Evolutionary conservation across 2,888 invertebrate species (phyloP).

Genomic region (Leptinotarsa tumamoca): DNA sequence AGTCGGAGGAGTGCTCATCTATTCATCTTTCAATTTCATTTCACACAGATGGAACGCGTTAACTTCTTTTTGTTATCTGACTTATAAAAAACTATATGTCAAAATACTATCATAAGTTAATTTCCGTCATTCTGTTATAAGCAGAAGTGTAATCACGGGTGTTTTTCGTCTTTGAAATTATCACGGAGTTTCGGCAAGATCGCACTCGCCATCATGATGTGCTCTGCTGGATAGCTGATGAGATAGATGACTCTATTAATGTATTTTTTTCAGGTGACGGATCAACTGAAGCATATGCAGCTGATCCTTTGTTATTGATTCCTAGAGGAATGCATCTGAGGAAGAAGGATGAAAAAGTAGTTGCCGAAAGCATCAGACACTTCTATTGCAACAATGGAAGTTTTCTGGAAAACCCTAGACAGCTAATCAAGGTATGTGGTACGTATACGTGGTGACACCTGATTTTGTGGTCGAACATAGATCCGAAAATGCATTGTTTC

Average conservation of each 20-base stretch:
- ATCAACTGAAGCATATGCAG: constrained; percentile 27
- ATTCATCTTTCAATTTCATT: no score
- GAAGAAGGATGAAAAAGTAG: constrained; percentile 22
- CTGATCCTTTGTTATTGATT: constrained; percentile 31
- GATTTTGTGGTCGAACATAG: not conserved
- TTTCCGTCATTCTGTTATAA: no score
- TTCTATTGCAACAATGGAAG: constrained; percentile 40
- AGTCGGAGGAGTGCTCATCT: no score
- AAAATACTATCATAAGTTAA: no score
- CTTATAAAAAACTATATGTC: no score
- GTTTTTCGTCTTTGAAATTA: no score
- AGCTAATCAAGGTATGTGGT: constrained; percentile 31
- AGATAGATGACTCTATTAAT: not conserved
- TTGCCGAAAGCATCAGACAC: constrained; percentile 42
- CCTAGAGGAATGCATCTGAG: constrained; percentile 45
- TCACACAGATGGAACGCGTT: no score
- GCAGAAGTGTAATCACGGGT: no score
- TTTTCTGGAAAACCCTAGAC: constrained; percentile 27
- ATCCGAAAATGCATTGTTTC: no score
- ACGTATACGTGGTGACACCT: not conserved
- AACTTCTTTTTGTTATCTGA: no score
- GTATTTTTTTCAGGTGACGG: not conserved
- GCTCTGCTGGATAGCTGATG: not conserved
- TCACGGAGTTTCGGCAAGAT: no score
- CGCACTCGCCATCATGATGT: no score